These are phyloP conservation scores for Lissocephala sabroskyi DNA, from an alignment of 2,888 invertebrate genomes.

Conservation along the genomic window DNA sequence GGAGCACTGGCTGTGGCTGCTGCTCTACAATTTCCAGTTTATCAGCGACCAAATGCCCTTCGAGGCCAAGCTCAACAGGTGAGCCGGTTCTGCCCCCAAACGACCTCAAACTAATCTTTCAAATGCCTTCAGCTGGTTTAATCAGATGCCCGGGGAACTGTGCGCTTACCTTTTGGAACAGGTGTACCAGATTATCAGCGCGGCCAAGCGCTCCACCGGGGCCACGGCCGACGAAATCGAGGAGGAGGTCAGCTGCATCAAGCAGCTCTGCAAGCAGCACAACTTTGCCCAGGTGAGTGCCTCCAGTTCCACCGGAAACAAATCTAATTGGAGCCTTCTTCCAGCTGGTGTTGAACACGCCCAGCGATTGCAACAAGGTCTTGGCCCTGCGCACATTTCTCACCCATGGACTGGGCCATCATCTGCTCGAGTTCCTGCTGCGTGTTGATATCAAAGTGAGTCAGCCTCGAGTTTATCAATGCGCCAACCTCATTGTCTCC, in stretches of 20 bases:
- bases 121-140: slow-evolving; percentile 54
- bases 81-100: not conserved
- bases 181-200: slow-evolving; percentile 69
- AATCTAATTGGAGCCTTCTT: no score
- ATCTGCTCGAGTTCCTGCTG: slow-evolving; percentile 64
- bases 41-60: slow-evolving; percentile 42
- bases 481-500: no score
- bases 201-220: slow-evolving; percentile 53
- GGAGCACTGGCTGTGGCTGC: slow-evolving; percentile 64
- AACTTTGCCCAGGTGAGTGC: slow-evolving; percentile 67
- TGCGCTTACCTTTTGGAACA: slow-evolving; percentile 68
- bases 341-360: slow-evolving; percentile 66
- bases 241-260: slow-evolving; percentile 37
- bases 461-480: no score
- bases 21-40: slow-evolving; percentile 67
- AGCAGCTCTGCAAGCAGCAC: slow-evolving; percentile 53
- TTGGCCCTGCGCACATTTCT: slow-evolving; percentile 69
- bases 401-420: slow-evolving; percentile 68
- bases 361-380: slow-evolving; percentile 70
- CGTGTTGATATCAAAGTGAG: slow-evolving; percentile 67
- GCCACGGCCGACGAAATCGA: slow-evolving; percentile 7
- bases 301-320: no score
- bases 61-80: slow-evolving; percentile 54
- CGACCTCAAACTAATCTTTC: no score
- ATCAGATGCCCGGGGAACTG: slow-evolving; percentile 68